Base-by-base conservation (phyloP, 2,797 vertebrate genomes). In the Tadarida brasiliensis region DNA sequence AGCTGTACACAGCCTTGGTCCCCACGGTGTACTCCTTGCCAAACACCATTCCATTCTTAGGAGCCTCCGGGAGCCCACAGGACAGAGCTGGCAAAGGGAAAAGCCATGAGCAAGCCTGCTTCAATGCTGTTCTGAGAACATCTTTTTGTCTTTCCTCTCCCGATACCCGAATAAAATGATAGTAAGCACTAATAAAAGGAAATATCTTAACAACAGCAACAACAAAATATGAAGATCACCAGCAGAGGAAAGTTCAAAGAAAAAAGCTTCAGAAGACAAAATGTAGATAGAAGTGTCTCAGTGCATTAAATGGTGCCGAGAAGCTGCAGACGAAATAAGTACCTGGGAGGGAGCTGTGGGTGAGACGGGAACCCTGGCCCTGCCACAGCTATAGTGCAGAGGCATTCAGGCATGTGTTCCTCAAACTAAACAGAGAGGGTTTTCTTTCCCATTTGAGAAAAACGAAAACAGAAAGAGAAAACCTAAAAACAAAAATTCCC, bases 11-110 rank as follows among this genome's bases (percentile, higher is more conserved):
- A 1, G 99, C 99, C 90, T 98, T 99, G 35, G 99, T 99, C 3
- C 99, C 99, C 57, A 99, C 98, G 0, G 99, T 99, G 98, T 99
- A 99, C 98, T 99, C 99, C 97, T 99, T 99, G 51, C 99, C 99
- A 30, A 99, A 99, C 15, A 99, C 99, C 2, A 99, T 98, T 0
- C 99, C 99, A 1, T 99, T 99, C 93, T 98, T 98, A 0, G 99
- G 99, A 68, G 99, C 98, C 56, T 98, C 97, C 22, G 99, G 99
- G 95, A 99, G 99, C 12, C 99, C 99, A 61, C 99, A 99, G 95
- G 99, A 99, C 80, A 99, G 99, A 97, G 99, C 99, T 99, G 96
- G 81, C 78, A 77, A 80, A 82, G 59, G 74, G 84, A 96, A 88
- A 59, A 56, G 11, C 15, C 14, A 11, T 30, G 80, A 91, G 35